Conservation (phyloP, 2,888 invertebrate genomes). For the Stenoptilia bipunctidactyla region DNA sequence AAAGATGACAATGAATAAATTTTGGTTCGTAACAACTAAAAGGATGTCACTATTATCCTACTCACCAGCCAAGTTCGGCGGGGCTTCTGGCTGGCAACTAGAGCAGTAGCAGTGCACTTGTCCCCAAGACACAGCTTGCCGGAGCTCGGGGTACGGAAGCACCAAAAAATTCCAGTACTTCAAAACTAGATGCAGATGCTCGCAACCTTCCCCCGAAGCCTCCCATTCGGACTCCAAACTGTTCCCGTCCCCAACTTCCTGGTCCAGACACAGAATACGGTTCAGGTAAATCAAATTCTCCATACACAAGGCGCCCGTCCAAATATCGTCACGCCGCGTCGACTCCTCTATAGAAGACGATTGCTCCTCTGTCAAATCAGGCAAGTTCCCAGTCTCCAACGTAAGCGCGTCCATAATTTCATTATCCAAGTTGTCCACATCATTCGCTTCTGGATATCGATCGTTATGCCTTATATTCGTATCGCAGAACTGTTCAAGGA, state of each 20-base stretch:
- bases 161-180: slow-evolving; percentile 51
- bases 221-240: slow-evolving; percentile 43
- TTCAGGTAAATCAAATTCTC: slow-evolving; percentile 47
- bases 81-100: slow-evolving; percentile 40
- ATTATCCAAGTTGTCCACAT: slow-evolving; percentile 47
- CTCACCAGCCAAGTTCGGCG: slow-evolving; percentile 34
- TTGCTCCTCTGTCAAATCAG: slow-evolving; percentile 51
- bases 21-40: too few species aligned
- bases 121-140: slow-evolving; percentile 46
- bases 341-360: slow-evolving; percentile 52
- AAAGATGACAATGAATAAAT: too few species aligned
- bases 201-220: slow-evolving; percentile 40
- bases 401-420: slow-evolving; percentile 50
- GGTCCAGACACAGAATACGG: slow-evolving; percentile 35
- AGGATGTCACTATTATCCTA: too few species aligned
- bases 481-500: slow-evolving; percentile 31
- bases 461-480: slow-evolving; percentile 60
- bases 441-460: slow-evolving; percentile 49
- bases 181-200: slow-evolving; percentile 44
- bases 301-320: slow-evolving; percentile 31
- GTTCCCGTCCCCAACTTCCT: slow-evolving; percentile 30
- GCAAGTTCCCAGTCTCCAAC: slow-evolving; percentile 44
- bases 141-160: slow-evolving; percentile 41
- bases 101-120: slow-evolving; percentile 46
- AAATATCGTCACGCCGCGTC: slow-evolving; percentile 43